Evolutionary conservation across 2,888 invertebrate species (phyloP), one percentile per base, ranked within the genome.

Genomic region (Drosophila atripex): DNA sequence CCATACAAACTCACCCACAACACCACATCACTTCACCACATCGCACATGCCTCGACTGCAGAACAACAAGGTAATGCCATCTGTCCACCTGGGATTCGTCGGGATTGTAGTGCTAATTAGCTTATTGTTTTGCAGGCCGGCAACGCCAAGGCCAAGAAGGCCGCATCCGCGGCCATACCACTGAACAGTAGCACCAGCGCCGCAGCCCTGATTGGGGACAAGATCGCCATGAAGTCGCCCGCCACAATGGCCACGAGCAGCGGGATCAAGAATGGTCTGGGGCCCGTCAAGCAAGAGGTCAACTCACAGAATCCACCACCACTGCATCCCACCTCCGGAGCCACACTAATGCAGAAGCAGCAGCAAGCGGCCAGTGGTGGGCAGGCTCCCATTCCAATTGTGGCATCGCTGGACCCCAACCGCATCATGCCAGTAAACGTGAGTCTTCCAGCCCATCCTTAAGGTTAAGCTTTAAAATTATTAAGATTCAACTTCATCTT

Each of bases 361-460:
- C 89, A 88, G 54, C 75, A 76, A 25, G 66, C 78, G 18, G 47
- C 75, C 32, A 50, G 53, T 1, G 56, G 75, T 21, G 84, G 82
- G 16, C 90, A 88, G 58, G 77, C 88, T 28, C 78, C 90, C 50
- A 90, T 90, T 78, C 90, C 92, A 52, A 91, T 92, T 55, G 90
- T 92, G 28, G 91, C 93, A 32, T 91, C 92, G 35, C 82, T 93
- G 60, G 93, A 93, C 75, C 92, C 93, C 60, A 92, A 91, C 75
- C 93, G 93, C 85, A 92, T 93, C 89, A 93, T 93, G 88, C 93
- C 94, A 66, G 93, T 94, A 43, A 93, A 94, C 88, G 92, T 92
- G 76, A 89, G 89, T 72, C 11, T 0, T 8, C n/a, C 8, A 25
- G 6, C 2, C 18, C 43, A n/a, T 7, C 18, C 14, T 16, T 52